These are phyloP conservation scores for Ceyx margarethae DNA, from an alignment of 2,113 vertebrate genomes.

Conservation along the genomic window DNA sequence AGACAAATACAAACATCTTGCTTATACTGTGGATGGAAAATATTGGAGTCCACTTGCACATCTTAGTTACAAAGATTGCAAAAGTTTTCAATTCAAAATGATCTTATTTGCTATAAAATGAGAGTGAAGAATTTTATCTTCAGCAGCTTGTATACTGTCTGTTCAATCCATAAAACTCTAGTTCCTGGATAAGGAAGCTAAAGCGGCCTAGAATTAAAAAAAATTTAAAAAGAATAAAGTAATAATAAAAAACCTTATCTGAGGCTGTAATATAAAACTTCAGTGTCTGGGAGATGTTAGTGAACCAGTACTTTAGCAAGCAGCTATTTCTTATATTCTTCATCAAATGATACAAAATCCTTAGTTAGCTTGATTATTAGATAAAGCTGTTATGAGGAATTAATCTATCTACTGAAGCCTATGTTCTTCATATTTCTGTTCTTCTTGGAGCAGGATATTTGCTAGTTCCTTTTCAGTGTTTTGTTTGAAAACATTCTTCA, in stretches of 20 bases:
- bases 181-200: not conserved
- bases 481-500: not conserved
- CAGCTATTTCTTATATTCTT: not conserved
- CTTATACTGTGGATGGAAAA: not conserved
- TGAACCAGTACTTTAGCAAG: not conserved
- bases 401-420: not conserved
- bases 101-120: not conserved
- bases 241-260: not conserved
- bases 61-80: not conserved
- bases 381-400: not conserved
- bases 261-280: not conserved
- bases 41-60: not conserved
- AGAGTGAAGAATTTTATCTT: not conserved
- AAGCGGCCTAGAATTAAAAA: not conserved
- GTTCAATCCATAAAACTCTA: not conserved
- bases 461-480: not conserved
- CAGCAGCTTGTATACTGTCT: not conserved
- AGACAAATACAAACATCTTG: not conserved
- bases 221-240: not conserved
- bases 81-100: not conserved
- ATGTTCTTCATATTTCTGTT: not conserved
- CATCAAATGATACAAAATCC: not conserved
- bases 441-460: not conserved
- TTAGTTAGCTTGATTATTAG: constrained; percentile 9
- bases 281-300: not conserved